Evolutionary conservation across 2,797 vertebrate genomes (phyloP).

Genomic region (Hybognathus amarus): DNA sequence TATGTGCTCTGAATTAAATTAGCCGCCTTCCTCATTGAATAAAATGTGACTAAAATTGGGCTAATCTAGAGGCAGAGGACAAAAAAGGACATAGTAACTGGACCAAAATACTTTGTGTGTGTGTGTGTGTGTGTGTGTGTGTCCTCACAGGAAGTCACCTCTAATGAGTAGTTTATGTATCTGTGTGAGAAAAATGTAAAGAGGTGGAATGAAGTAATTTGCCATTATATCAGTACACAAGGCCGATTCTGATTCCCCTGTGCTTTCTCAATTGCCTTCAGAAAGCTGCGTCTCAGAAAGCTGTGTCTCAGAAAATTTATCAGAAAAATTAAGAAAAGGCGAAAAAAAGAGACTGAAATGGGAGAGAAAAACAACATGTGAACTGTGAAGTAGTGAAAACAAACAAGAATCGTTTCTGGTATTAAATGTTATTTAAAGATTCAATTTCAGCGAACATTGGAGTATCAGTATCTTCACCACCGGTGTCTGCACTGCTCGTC

Average conservation of each 20-base stretch:
- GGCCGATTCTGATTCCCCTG: neutral
- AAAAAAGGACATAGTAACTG: slow-evolving; percentile 17
- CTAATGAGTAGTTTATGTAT: slow-evolving; percentile 13
- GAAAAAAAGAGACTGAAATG: slow-evolving; percentile 6
- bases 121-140: too few relatives aligned
- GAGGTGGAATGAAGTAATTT: slow-evolving; percentile 30
- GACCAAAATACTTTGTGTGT: slow-evolving; percentile 1
- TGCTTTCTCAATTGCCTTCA: neutral
- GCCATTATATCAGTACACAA: neutral
- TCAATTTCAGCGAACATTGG: slow-evolving; percentile 10
- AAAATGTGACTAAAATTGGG: slow-evolving; percentile 6
- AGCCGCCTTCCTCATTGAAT: neutral
- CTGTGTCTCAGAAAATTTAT: slow-evolving; percentile 27
- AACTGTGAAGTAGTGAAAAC: neutral
- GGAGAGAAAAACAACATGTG: neutral
- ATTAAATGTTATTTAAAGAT: slow-evolving; percentile 41
- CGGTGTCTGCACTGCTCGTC: neutral
- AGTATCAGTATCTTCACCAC: neutral
- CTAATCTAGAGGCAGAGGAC: slow-evolving; percentile 20
- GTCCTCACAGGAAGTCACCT: slow-evolving; percentile 25
- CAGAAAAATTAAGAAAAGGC: neutral
- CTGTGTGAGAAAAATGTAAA: neutral
- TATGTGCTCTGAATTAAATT: neutral
- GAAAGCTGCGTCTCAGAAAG: slow-evolving; percentile 4
- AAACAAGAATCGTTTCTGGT: slow-evolving; percentile 15